A percentile compares a stretch with the other conserved stretches of the same genome.
Evolutionary conservation across 2,888 invertebrate species (phyloP).

Genomic region (Meiosimyza decipiens): DNA sequence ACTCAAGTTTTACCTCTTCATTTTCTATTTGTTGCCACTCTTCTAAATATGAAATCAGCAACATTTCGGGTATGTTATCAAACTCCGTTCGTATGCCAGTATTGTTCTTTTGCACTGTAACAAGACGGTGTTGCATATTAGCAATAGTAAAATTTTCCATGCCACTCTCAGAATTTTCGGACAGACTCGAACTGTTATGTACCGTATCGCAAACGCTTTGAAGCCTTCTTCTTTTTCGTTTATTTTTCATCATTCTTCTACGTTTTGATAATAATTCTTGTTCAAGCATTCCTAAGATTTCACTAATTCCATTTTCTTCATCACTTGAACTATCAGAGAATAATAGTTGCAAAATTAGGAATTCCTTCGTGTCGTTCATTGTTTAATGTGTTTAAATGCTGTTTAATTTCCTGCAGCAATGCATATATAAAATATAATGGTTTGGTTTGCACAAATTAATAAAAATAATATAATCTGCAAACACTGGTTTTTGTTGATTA

Average conservation of each 20-base stretch:
- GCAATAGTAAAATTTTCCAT: background rate
- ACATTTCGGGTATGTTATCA: background rate
- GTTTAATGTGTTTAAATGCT: background rate
- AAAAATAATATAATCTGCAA: too few relatives aligned
- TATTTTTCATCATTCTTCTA: background rate
- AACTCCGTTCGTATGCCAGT: background rate
- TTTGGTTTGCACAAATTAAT: too few relatives aligned
- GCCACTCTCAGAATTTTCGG: background rate
- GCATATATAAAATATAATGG: too few relatives aligned
- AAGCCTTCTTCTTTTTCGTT: background rate
- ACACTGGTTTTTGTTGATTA: too few relatives aligned
- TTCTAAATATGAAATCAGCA: slow-evolving; percentile 5
- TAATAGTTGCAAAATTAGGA: background rate
- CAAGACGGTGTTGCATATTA: background rate
- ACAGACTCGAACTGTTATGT: background rate
- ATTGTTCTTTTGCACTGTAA: background rate
- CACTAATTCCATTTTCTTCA: slow-evolving; percentile 3
- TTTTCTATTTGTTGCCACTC: background rate
- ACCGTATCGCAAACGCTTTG: background rate
- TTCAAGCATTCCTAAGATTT: background rate
- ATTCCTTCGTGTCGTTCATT: background rate
- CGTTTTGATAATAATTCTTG: background rate
- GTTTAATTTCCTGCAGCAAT: too few relatives aligned
- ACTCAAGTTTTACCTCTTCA: slow-evolving; percentile 22
- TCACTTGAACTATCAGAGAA: slow-evolving; percentile 22